Conservation (phyloP, 2,888 invertebrate species). For the Hartigia nigra region DNA sequence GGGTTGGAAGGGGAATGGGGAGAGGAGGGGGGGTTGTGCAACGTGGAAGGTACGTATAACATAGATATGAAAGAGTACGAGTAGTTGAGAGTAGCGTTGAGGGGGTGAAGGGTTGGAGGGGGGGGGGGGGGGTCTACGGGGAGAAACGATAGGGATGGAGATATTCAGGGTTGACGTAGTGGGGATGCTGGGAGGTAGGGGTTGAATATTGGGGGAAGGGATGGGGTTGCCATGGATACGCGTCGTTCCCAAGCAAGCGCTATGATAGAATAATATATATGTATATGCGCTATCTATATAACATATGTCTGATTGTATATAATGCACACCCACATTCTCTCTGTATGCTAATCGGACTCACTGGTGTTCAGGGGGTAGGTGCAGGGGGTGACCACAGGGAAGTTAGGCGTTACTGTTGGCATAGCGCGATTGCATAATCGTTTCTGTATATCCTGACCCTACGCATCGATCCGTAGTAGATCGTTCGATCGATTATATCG, state of each 20-base stretch:
- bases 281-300: conserved; percentile 19
- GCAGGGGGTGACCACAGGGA: neutral
- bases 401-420: neutral
- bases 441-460: conserved; percentile 3
- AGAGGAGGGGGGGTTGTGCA: neutral
- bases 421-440: neutral
- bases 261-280: conserved; percentile 43
- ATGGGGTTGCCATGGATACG: conserved; percentile 59
- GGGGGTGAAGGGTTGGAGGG: too few species aligned
- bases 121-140: conserved; percentile 6
- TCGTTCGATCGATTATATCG: neutral
- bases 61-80: conserved; percentile 22
- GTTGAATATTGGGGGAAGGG: conserved; percentile 49
- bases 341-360: conserved; percentile 9
- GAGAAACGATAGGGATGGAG: neutral
- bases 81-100: conserved; percentile 19
- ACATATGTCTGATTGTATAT: conserved; percentile 17
- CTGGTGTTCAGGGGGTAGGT: neutral
- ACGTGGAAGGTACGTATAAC: neutral
- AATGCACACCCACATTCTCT: conserved; percentile 1
- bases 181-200: conserved; percentile 12
- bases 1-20: conserved; percentile 12
- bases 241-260: conserved; percentile 48
- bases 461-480: neutral
- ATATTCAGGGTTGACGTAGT: neutral